phyloP scores from a whole-genome alignment of 2,888 invertebrate species.

The Trachelus iudaicus region DNA sequence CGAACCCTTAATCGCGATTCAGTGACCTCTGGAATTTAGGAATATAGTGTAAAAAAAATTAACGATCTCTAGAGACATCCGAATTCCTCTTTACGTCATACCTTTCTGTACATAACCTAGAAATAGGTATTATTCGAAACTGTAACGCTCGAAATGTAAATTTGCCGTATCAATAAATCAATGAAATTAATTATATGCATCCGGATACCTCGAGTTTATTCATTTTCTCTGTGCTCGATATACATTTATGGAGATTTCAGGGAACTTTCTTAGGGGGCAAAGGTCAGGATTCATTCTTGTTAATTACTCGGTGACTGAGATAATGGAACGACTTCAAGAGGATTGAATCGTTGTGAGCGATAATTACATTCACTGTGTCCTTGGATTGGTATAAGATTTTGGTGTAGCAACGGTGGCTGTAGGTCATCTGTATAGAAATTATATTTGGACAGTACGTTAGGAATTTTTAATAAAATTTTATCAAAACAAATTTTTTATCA shows the following conservation, averaged over 20 bases:
- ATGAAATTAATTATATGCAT: not conserved
- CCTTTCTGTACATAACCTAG: conserved; percentile 16
- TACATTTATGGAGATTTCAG: not conserved
- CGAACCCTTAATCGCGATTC: not conserved
- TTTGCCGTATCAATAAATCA: not conserved
- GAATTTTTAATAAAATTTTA: not conserved
- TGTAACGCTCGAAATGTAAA: conserved; percentile 4
- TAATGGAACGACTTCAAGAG: conserved; percentile 12
- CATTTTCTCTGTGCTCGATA: not conserved
- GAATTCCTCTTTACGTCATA: conserved; percentile 49
- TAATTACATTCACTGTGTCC: conserved; percentile 18
- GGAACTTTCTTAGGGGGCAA: not conserved
- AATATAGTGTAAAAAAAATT: not conserved
- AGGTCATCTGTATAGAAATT: not conserved
- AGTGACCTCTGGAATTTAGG: not conserved
- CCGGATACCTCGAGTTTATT: conserved; percentile 7
- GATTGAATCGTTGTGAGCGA: not conserved
- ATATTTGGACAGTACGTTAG: not conserved
- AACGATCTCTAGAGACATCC: conserved; percentile 16
- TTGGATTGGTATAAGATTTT: conserved; percentile 25
- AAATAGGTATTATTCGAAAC: not conserved
- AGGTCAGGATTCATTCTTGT: conserved; percentile 16
- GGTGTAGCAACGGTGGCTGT: conserved; percentile 2
- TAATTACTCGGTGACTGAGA: conserved; percentile 15
- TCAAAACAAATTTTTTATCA: not conserved